phyloP scores from a whole-genome alignment of 2,888 invertebrate genomes.

The Thelaira solivaga region DNA sequence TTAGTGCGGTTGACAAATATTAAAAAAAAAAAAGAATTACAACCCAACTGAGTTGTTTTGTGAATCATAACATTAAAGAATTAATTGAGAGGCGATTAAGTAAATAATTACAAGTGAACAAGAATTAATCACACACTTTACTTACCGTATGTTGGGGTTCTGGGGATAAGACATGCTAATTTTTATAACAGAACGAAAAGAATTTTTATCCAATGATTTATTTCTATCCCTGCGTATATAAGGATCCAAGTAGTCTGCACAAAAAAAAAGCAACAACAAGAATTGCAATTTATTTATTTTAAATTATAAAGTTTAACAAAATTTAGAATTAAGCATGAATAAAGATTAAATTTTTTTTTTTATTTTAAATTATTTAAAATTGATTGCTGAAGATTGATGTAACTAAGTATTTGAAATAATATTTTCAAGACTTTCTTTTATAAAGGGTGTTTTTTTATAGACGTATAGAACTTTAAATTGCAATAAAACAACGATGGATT shows the following conservation, averaged over 20 bases:
- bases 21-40: too few species aligned
- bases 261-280: not conserved
- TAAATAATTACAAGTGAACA: not conserved
- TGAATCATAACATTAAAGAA: too few species aligned
- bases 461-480: too few species aligned
- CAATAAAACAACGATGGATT: too few species aligned
- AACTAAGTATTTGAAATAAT: too few species aligned
- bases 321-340: not conserved
- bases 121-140: conserved; percentile 61
- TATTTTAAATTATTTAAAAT: too few species aligned
- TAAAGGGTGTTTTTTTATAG: too few species aligned
- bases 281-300: not conserved
- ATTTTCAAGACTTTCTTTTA: too few species aligned
- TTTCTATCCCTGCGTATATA: conserved; percentile 79
- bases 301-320: not conserved
- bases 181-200: conserved; percentile 88
- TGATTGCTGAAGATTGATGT: too few species aligned
- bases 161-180: conserved; percentile 87
- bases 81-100: too few species aligned
- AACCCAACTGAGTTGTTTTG: too few species aligned
- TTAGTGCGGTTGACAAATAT: too few species aligned
- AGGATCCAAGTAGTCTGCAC: conserved; percentile 84
- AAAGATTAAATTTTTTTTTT: not conserved
- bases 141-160: conserved; percentile 86
- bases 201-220: conserved; percentile 80